phyloP scores from a whole-genome alignment of 2,113 vertebrate species.

The Nesospiza acunhae region DNA sequence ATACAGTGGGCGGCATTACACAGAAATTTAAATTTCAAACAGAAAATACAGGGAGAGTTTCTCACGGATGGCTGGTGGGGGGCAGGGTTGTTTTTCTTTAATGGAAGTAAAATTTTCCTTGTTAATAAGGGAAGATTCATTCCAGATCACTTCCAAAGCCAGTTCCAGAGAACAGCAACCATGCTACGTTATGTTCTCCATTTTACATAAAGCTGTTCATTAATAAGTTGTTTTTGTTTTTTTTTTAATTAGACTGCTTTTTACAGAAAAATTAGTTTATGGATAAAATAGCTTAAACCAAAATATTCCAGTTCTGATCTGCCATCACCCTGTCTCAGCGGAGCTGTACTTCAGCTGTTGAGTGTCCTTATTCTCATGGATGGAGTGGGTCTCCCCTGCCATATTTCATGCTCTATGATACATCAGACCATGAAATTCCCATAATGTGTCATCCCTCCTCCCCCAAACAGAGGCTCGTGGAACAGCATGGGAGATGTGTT shows the following conservation, averaged over 20 bases:
- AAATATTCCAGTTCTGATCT: background rate
- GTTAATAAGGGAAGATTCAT: background rate
- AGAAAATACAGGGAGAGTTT: conserved; percentile 11
- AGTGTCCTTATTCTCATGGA: background rate
- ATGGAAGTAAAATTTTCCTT: conserved; percentile 23
- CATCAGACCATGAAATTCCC: conserved; percentile 23
- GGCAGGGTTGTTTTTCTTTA: background rate
- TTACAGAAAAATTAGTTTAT: background rate
- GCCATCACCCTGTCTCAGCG: background rate
- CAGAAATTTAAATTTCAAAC: conserved; percentile 58
- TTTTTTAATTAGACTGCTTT: background rate
- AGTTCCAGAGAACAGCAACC: background rate
- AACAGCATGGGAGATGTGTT: background rate
- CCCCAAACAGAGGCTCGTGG: background rate
- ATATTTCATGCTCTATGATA: background rate
- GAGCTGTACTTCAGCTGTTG: background rate
- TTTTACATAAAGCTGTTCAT: background rate
- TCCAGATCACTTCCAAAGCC: background rate
- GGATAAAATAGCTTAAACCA: background rate
- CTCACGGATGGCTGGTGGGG: background rate
- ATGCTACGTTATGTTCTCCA: background rate
- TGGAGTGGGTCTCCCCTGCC: conserved; percentile 4
- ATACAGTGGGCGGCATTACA: conserved; percentile 4
- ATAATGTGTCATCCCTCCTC: background rate
- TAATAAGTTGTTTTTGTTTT: background rate